Evolutionary conservation across 2,113 vertebrate genomes (phyloP).

Genomic region (Microcebus griseorufus): DNA sequence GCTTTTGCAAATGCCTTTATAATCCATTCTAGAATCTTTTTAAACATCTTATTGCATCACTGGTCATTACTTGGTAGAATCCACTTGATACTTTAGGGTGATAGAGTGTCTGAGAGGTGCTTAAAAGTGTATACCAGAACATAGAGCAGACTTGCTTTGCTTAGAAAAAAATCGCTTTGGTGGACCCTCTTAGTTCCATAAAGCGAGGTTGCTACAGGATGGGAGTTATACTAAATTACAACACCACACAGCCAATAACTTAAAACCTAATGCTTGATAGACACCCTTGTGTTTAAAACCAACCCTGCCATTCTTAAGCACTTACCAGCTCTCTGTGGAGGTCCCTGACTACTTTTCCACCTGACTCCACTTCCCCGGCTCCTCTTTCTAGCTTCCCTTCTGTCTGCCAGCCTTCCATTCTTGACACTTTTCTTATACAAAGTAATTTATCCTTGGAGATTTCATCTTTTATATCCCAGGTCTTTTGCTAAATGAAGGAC

Average conservation of each 20-base stretch:
- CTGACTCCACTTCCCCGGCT: neutral
- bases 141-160: neutral
- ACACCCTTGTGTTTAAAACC: neutral
- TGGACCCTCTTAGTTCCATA: neutral
- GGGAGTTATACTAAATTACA: neutral
- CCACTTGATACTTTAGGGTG: neutral
- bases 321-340: neutral
- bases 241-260: neutral
- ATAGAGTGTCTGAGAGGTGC: neutral
- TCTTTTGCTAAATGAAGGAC: neutral
- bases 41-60: neutral
- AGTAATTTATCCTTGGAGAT: neutral
- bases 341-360: neutral
- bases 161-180: constrained; percentile 18
- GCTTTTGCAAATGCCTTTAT: neutral
- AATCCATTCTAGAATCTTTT: neutral
- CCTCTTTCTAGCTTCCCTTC: neutral
- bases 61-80: neutral
- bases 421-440: neutral
- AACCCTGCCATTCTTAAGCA: neutral
- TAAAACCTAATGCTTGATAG: neutral
- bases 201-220: neutral
- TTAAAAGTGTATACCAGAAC: neutral
- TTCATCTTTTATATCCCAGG: neutral
- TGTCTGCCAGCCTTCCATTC: neutral